These are phyloP conservation scores for Drosophila navojoa DNA, from an alignment of 1,140 invertebrate species.

Conservation along the genomic window DNA sequence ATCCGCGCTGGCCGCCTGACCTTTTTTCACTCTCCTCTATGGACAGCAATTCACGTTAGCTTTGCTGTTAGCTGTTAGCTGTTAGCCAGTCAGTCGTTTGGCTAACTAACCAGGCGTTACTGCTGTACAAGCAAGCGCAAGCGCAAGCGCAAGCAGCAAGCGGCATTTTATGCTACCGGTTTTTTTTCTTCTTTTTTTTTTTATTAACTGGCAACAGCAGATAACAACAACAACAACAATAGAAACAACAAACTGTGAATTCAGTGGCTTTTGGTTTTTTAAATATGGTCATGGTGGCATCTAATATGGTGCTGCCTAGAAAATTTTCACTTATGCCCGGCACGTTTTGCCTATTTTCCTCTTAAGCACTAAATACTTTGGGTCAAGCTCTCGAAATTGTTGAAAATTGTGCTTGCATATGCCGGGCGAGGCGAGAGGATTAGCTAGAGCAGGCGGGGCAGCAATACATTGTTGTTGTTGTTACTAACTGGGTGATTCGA, in stretches of 20 bases:
- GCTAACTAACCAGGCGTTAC: conserved; percentile 33
- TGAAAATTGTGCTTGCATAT: conserved; percentile 35
- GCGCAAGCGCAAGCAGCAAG: conserved; percentile 18
- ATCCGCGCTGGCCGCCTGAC: conserved; percentile 58
- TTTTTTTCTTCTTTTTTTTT: conserved; percentile 12
- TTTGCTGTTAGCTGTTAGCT: conserved; percentile 18
- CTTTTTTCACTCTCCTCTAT: conserved; percentile 35
- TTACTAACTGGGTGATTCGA: not conserved
- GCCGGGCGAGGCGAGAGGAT: not conserved
- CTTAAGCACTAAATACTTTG: conserved; percentile 60
- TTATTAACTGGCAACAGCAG: conserved; percentile 64
- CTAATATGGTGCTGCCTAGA: conserved; percentile 59
- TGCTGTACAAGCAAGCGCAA: conserved; percentile 13
- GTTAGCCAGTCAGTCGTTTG: conserved; percentile 41
- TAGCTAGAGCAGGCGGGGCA: not conserved
- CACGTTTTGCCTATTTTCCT: conserved; percentile 75
- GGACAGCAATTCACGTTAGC: conserved; percentile 35
- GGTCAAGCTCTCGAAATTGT: conserved; percentile 56
- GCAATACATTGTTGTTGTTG: conserved; percentile 4
- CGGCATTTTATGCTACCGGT: conserved; percentile 76
- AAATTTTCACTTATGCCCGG: conserved; percentile 76
- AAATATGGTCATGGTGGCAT: conserved; percentile 69
- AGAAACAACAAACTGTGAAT: conserved; percentile 50
- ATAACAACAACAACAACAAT: conserved; percentile 27
- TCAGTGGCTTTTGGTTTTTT: conserved; percentile 64